Conservation (phyloP, 1,140 invertebrate species). For the Ooceraea biroi region DNA sequence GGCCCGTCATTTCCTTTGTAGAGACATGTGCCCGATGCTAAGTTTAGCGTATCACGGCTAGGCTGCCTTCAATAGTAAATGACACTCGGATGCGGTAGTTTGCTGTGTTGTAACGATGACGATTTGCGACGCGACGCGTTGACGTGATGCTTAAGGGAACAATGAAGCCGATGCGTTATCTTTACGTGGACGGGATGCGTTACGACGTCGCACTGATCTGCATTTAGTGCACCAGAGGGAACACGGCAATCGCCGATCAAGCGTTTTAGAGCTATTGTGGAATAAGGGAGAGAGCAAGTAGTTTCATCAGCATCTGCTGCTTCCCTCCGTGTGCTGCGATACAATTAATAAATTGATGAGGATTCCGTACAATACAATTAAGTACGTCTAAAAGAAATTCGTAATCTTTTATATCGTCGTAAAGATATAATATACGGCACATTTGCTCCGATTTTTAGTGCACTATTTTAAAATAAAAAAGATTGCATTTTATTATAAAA, state of each 20-base stretch:
- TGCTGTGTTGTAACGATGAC: conserved; percentile 74
- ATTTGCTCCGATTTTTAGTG: not conserved
- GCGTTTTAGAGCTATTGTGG: not conserved
- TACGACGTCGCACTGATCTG: conserved; percentile 47
- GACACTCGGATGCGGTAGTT: conserved; percentile 77
- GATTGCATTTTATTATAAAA: not conserved
- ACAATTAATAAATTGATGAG: not conserved
- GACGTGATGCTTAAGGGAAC: too few relatives aligned
- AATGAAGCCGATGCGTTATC: too few relatives aligned
- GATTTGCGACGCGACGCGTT: conserved; percentile 68
- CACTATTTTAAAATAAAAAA: conserved; percentile 12
- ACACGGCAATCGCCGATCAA: conserved; percentile 8
- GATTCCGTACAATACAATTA: not conserved
- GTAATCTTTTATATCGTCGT: too few relatives aligned
- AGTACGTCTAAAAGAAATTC: not conserved
- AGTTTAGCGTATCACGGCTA: conserved; percentile 72
- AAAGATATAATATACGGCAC: not conserved
- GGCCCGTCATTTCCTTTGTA: conserved; percentile 70
- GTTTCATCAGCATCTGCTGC: not conserved
- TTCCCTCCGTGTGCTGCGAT: too few relatives aligned
- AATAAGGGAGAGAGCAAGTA: not conserved
- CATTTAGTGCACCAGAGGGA: conserved; percentile 10
- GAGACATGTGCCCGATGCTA: conserved; percentile 66
- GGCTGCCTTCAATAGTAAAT: conserved; percentile 75
- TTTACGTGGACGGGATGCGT: conserved; percentile 40